Evolutionary conservation across 2,797 vertebrate genomes (phyloP).

Genomic region (Tympanoctomys barrerae): DNA sequence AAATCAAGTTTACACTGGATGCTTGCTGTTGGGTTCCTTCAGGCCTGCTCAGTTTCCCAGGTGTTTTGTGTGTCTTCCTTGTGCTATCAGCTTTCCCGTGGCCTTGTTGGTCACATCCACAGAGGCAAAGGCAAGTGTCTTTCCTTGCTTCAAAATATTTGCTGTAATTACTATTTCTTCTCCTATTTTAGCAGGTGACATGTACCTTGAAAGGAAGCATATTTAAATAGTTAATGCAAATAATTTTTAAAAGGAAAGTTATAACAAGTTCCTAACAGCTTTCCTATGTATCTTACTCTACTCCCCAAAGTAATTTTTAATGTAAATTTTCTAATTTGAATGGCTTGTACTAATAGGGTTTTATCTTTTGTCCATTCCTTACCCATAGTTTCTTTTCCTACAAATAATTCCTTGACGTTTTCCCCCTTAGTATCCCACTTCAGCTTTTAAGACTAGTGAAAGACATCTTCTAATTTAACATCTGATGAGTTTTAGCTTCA

Average conservation of each 20-base stretch:
- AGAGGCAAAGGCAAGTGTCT: slow-evolving; percentile 93
- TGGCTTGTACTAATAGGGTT: neutral
- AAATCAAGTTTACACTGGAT: neutral
- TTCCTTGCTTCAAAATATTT: slow-evolving; percentile 95
- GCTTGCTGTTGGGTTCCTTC: neutral
- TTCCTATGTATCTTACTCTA: slow-evolving; percentile 12
- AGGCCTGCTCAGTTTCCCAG: slow-evolving; percentile 87
- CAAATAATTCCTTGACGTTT: neutral
- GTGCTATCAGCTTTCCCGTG: slow-evolving; percentile 95
- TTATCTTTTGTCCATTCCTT: neutral
- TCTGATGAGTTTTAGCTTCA: neutral
- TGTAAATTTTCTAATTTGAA: neutral
- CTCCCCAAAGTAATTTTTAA: neutral
- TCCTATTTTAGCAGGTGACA: slow-evolving; percentile 95
- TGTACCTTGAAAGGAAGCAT: slow-evolving; percentile 92
- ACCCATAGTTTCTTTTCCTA: neutral
- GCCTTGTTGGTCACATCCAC: slow-evolving; percentile 96
- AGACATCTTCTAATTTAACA: neutral
- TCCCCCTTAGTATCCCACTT: neutral
- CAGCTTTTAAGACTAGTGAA: neutral
- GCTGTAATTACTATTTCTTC: slow-evolving; percentile 97
- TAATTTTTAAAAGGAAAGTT: neutral
- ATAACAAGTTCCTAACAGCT: neutral
- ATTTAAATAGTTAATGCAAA: slow-evolving; percentile 62
- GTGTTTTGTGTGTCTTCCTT: slow-evolving; percentile 97